Conservation (phyloP, 2,797 vertebrate genomes). For the Mormyrus hasselquistii region DNA sequence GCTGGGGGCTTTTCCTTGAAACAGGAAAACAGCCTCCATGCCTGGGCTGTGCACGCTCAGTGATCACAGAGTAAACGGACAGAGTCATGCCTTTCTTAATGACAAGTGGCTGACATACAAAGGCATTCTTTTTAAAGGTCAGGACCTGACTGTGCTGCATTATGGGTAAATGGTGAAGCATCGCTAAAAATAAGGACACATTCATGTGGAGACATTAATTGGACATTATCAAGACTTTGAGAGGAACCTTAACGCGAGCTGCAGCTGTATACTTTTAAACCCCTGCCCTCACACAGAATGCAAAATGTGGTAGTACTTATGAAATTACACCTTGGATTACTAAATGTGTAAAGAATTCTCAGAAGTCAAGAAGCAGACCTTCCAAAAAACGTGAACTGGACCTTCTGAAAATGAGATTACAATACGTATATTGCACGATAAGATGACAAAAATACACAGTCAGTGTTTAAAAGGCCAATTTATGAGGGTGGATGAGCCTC, state of each 20-base stretch:
- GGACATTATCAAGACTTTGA: background rate
- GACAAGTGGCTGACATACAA: conserved; percentile 10
- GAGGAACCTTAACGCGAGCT: background rate
- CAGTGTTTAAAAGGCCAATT: background rate
- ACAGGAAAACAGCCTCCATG: background rate
- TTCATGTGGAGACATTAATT: background rate
- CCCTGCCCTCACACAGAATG: background rate
- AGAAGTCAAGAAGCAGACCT: background rate
- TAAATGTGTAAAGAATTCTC: background rate
- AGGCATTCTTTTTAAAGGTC: background rate
- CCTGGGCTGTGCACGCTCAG: background rate
- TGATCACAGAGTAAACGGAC: conserved; percentile 24
- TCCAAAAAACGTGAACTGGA: background rate
- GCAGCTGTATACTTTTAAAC: background rate
- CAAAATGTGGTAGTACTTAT: background rate
- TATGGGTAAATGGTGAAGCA: background rate
- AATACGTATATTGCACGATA: background rate
- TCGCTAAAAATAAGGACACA: background rate
- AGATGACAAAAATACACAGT: background rate
- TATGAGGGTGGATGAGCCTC: background rate
- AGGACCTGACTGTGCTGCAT: background rate
- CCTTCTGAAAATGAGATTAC: background rate
- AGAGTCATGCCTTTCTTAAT: conserved; percentile 9
- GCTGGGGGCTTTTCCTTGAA: background rate
- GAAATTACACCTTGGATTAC: background rate